Evolutionary conservation across 2,888 invertebrate genomes (phyloP).

Genomic region (Apotomis betuletana): DNA sequence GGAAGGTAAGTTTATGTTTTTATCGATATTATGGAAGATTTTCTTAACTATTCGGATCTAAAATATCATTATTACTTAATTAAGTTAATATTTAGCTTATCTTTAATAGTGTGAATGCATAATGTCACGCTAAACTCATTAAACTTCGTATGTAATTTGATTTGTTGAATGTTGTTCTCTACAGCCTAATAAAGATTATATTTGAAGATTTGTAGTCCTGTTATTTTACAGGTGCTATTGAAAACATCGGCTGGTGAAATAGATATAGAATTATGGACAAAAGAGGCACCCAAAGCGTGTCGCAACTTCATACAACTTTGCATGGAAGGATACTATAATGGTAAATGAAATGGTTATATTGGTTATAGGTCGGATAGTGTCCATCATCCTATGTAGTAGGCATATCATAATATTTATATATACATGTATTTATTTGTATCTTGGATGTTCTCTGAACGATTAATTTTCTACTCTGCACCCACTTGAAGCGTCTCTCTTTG

Average conservation of each 20-base stretch:
- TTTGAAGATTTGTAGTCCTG: too few relatives aligned
- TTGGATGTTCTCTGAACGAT: too few relatives aligned
- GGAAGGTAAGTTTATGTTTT: conserved; percentile 87
- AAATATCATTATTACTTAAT: not conserved
- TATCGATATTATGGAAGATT: not conserved
- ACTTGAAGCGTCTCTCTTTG: too few relatives aligned
- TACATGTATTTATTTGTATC: too few relatives aligned
- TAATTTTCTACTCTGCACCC: too few relatives aligned
- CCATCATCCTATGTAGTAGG: too few relatives aligned
- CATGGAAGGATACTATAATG: conserved; percentile 97
- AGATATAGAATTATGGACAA: conserved; percentile 98
- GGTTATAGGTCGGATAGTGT: too few relatives aligned
- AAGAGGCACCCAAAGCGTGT: conserved; percentile 97
- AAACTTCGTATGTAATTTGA: too few relatives aligned
- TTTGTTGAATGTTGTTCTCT: too few relatives aligned
- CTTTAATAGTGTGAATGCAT: not conserved
- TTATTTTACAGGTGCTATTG: conserved; percentile 89
- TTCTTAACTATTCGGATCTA: not conserved
- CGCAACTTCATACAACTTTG: conserved; percentile 98
- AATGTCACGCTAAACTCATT: not conserved
- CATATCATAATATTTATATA: too few relatives aligned
- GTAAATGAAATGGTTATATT: too few relatives aligned
- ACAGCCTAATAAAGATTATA: too few relatives aligned
- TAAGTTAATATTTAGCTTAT: not conserved
- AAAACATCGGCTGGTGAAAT: conserved; percentile 98